Base-by-base conservation (phyloP, 2,888 invertebrate species). In the Molorchus minor region DNA sequence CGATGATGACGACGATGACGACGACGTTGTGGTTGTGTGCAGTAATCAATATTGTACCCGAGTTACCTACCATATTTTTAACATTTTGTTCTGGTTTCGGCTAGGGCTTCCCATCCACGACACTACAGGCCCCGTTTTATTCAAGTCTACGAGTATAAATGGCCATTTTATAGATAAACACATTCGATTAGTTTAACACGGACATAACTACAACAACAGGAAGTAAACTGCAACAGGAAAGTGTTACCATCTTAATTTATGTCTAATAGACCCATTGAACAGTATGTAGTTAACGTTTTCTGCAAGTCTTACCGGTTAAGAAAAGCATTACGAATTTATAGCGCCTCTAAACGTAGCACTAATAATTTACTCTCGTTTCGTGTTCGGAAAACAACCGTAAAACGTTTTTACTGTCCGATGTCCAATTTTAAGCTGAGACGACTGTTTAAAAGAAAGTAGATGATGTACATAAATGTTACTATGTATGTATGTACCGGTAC, bases 251-350 rank as follows among this genome's bases (percentile, higher is more conserved):
- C 43, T 13, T 21, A 21, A 25, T 43, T 25, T 43, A 43, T 43
- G 20, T 43, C 43, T 43, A 15, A 21, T 43, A 43, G n/a, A 25
- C 20, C n/a, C 13, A 25, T 10, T 7, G 43, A 43, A 25, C 25
- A 21, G 43, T 43, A 15, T 12, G 43, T 43, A 20, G 25, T 43
- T 43, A 43, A 12, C 43, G 43, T 43, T 25, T 43, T 25, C 43
- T 43, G 43, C 43, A 43, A 25, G 21, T 21, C 25, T 43, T 13
- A 15, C 43, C 43, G 25, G 33, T 15, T 13, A 43, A 43, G 43
- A 21, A 20, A 25, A 25, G 21, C 43, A 43, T 43, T 43, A 43
- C 43, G 25, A 25, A 43, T 43, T 43, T 43, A 43, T 43, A 15
- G 25, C 43, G 12, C 25, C 21, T 43, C 15, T 21, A 43, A 43